These are phyloP conservation scores for Eupithecia subfuscata DNA, from an alignment of 2,888 invertebrate species.

Conservation along the genomic window DNA sequence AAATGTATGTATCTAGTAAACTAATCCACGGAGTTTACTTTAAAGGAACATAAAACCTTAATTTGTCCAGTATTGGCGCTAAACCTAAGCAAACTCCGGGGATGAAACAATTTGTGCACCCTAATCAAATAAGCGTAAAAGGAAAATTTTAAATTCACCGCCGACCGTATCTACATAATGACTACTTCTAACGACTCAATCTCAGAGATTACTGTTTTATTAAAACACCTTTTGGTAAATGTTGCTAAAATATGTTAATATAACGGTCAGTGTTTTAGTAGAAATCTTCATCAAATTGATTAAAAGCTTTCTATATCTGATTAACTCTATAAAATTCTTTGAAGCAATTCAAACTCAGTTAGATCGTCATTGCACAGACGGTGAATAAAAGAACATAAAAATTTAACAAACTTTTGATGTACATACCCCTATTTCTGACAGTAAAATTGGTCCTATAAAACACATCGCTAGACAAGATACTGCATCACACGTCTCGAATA, in stretches of 20 bases:
- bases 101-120: slow-evolving; percentile 74
- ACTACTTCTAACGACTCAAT: slow-evolving; percentile 67
- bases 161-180: slow-evolving; percentile 68
- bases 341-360: neutral
- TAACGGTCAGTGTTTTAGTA: slow-evolving; percentile 1
- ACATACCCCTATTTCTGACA: neutral
- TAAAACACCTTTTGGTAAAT: slow-evolving; percentile 43
- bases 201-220: slow-evolving; percentile 56
- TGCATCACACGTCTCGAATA: slow-evolving; percentile 56
- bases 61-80: slow-evolving; percentile 26
- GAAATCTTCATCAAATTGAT: neutral
- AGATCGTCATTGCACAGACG: neutral
- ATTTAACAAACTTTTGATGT: neutral
- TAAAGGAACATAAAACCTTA: slow-evolving; percentile 17
- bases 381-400: neutral
- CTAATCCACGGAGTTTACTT: neutral
- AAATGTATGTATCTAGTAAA: neutral
- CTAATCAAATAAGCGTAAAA: slow-evolving; percentile 75
- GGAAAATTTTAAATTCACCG: slow-evolving; percentile 67
- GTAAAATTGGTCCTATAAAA: slow-evolving; percentile 50
- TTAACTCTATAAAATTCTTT: neutral
- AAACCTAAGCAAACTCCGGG: slow-evolving; percentile 61
- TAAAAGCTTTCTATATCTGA: neutral
- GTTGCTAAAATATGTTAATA: slow-evolving; percentile 18
- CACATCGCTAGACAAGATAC: slow-evolving; percentile 56